Evolutionary conservation across 2,113 vertebrate species (phyloP).

Genomic region (Sakesphorus luctuosus): DNA sequence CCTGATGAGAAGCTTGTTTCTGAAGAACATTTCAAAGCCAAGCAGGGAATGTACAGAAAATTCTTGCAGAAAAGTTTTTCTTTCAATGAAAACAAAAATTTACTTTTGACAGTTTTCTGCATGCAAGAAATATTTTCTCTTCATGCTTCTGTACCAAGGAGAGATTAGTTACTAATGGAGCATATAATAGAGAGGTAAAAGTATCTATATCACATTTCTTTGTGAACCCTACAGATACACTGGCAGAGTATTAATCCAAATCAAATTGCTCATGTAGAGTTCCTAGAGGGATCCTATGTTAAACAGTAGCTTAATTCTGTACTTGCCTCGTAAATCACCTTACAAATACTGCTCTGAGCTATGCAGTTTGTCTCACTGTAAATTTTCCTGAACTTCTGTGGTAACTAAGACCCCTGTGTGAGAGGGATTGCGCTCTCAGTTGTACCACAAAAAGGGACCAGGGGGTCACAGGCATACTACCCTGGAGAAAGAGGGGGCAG

Average conservation of each 20-base stretch:
- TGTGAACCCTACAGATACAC: neutral
- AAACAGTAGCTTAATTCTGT: neutral
- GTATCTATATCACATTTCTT: neutral
- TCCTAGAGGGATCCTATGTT: neutral
- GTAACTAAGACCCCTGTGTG: neutral
- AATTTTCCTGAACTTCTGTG: neutral
- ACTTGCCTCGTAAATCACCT: neutral
- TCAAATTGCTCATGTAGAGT: neutral
- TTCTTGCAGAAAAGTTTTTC: neutral
- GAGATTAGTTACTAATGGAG: neutral
- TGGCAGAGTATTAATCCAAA: neutral
- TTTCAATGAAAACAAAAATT: neutral
- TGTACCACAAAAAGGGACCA: neutral
- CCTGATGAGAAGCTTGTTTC: slow-evolving; percentile 13
- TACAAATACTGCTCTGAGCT: neutral
- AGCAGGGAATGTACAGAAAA: neutral
- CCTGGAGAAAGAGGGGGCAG: neutral
- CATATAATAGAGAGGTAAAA: neutral
- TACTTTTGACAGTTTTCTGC: neutral
- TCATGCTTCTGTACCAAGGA: neutral
- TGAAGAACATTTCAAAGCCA: slow-evolving; percentile 19
- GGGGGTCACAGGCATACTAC: neutral
- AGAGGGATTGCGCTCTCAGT: neutral
- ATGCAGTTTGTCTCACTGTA: neutral
- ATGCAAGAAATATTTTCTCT: neutral